A percentile compares a stretch with the other conserved stretches of the same genome.
phyloP scores from a whole-genome alignment of 2,797 vertebrate species.

The Gobionotothen gibberifrons region DNA sequence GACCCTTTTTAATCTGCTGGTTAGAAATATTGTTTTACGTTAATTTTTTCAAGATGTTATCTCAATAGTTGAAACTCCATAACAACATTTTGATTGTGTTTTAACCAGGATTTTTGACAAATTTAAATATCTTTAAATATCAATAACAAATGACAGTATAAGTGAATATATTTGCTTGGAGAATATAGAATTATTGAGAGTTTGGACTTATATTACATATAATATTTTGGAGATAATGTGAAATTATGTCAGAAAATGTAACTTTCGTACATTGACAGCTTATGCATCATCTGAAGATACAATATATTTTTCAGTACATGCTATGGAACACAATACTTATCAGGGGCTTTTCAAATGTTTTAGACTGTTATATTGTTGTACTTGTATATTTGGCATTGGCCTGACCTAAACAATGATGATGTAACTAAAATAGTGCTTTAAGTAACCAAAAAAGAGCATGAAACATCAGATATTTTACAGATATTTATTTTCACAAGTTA shows the following conservation, averaged over 20 bases:
- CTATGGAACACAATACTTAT: neutral
- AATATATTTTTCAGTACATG: neutral
- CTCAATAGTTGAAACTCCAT: neutral
- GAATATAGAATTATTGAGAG: neutral
- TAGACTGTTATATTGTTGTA: neutral
- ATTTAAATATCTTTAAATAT: neutral
- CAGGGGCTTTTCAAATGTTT: neutral
- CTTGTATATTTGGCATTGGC: neutral
- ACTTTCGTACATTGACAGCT: neutral
- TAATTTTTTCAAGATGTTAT: neutral
- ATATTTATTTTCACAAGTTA: conserved; percentile 60
- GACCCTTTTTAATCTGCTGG: neutral
- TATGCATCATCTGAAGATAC: neutral
- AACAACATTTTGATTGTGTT: neutral
- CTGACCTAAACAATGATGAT: neutral
- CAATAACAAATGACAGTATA: neutral
- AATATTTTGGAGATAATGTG: neutral
- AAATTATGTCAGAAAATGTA: neutral
- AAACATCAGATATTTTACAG: conserved; percentile 21
- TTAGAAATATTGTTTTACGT: neutral
- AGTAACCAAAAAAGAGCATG: conserved; percentile 1
- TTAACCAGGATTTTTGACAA: neutral
- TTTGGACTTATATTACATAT: neutral
- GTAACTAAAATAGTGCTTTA: neutral
- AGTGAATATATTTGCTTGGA: neutral